phyloP scores from a whole-genome alignment of 2,113 vertebrate genomes.

The Micromys minutus region DNA sequence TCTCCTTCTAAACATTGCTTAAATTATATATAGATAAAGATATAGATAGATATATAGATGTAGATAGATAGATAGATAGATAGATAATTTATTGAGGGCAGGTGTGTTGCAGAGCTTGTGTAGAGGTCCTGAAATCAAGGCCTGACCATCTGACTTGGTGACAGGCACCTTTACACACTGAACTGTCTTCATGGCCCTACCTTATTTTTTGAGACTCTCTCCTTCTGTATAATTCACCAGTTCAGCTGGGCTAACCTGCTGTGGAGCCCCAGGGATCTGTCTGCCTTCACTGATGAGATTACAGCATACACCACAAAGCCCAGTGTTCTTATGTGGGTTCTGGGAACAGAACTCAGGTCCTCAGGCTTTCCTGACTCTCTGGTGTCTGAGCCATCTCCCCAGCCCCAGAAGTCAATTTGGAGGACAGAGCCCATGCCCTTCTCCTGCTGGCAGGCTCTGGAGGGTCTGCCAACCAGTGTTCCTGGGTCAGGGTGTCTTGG shows the following conservation, averaged over 20 bases:
- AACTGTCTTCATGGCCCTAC: neutral
- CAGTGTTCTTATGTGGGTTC: neutral
- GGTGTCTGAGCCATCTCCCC: neutral
- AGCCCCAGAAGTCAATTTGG: neutral
- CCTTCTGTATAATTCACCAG: neutral
- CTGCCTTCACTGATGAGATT: neutral
- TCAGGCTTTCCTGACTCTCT: neutral
- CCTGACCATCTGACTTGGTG: neutral
- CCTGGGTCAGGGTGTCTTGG: neutral
- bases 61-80: no score
- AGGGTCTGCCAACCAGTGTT: neutral
- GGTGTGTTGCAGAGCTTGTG: no score
- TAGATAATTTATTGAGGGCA: neutral
- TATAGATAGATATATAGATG: no score
- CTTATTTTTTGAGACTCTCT: neutral
- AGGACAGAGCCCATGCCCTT: neutral
- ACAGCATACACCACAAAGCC: neutral
- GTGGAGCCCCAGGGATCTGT: neutral
- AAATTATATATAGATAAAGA: no score
- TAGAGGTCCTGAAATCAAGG: neutral
- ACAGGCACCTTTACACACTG: neutral
- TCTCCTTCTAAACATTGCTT: neutral
- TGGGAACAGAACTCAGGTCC: neutral
- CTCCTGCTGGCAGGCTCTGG: neutral
- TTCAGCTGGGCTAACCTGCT: neutral